Evolutionary conservation across 1,140 invertebrate species (phyloP), one percentile per base, ranked within the genome.

Genomic region (Ceratosolen solmsi): DNA sequence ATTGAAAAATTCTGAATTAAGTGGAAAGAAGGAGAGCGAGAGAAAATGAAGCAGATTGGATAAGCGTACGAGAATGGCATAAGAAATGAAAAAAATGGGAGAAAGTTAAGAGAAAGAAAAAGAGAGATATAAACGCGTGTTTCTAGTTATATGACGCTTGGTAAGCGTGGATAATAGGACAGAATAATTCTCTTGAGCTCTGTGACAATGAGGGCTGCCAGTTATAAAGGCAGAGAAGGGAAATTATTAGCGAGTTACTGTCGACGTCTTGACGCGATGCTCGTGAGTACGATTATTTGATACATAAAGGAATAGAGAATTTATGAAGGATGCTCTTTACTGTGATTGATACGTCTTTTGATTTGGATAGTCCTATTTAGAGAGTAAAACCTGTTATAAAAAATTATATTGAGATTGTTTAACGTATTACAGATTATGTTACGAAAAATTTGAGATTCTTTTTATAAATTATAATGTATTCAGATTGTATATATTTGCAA

Each of bases 221-320:
- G 36, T 58, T 71, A 63, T 33, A 9, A 20, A 73, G 51, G n/a
- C 25, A 25, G 54, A 58, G 41, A 27, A 38, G 72, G 30, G 79
- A 80, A 56, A 75, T 81, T 76, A 60, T 81, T 81, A 75, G 80
- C 33, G 60, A 65, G 71, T 74, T 74, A 74, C 58, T 51, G 25
- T n/a, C 49, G 73, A 27, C 72, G 54, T 81, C 73, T 81, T 81
- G 79, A 81, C 73, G 56, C 60, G 80, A 27, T 27, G 20, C 41
- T 38, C 46, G 27, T 22, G 11, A 30, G 58, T 17, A 36, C n/a
- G 68, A 76, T 75, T 81, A 70, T 76, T 81, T 76, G 72, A 27
- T 76, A 30, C 49, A 76, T 75, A 76, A 70, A 70, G 58, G 49
- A 51, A 56, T 38, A n/a, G n/a, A 30, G 25, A 30, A 68, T 75